Percentiles rank a stretch among this genome's conserved stretches.
These are phyloP conservation scores for Solenodon paradoxus DNA, from an alignment of 2,113 vertebrate genomes.

Conservation along the genomic window DNA sequence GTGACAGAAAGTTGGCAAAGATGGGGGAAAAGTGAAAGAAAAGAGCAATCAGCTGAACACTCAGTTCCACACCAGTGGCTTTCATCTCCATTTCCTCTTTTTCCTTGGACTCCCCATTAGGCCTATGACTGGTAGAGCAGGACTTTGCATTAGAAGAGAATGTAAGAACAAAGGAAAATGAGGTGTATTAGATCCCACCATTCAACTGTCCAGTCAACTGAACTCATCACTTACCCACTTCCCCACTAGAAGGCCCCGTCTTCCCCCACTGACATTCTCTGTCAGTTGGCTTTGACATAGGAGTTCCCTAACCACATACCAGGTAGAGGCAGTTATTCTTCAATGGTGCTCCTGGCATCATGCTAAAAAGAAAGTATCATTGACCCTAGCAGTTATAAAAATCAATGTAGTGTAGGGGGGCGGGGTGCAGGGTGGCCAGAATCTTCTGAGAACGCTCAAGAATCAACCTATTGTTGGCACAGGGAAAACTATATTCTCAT, in stretches of 20 bases:
- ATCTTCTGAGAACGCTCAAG: not conserved
- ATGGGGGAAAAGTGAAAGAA: not conserved
- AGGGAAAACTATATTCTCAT: not conserved
- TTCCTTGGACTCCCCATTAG: not conserved
- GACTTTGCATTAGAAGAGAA: not conserved
- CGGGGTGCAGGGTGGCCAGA: not conserved
- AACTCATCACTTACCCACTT: not conserved
- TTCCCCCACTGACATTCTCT: not conserved
- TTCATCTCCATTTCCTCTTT: not conserved
- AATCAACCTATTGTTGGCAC: constrained; percentile 8
- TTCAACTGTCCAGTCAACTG: no score
- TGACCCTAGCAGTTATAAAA: not conserved
- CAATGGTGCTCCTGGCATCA: not conserved
- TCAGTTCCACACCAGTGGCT: not conserved
- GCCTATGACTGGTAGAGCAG: not conserved
- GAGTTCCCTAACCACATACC: not conserved
- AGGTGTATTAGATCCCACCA: no score
- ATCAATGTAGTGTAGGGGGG: not conserved
- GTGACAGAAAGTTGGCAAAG: not conserved
- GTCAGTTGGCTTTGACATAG: not conserved
- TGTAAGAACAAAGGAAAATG: not conserved
- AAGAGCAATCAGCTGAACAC: not conserved
- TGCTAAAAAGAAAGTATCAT: not conserved
- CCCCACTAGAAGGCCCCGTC: not conserved
- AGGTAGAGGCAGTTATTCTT: not conserved